Percentiles rank a stretch among this genome's conserved stretches.
Conservation (phyloP, 2,797 vertebrate genomes). For the Carduelis carduelis region DNA sequence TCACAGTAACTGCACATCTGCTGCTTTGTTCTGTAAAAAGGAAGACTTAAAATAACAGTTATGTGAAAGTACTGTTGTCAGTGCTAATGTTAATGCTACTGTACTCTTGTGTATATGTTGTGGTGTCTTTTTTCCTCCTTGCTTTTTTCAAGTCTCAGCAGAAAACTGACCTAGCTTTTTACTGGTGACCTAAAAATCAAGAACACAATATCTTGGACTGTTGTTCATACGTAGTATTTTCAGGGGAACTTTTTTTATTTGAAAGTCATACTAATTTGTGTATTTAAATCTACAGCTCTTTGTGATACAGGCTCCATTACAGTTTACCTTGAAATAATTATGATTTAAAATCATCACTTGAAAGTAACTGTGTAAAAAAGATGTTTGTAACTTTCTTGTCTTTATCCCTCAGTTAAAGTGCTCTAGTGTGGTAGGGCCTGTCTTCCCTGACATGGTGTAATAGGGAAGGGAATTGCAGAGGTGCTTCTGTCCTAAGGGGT, state of each 20-base stretch:
- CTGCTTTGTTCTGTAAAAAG: neutral
- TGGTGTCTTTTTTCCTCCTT: neutral
- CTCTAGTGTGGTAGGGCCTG: too few relatives aligned
- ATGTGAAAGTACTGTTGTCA: neutral
- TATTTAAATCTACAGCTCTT: neutral
- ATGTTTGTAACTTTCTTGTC: neutral
- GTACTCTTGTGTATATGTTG: neutral
- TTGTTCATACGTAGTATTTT: neutral
- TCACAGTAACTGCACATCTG: neutral
- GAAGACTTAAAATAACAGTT: neutral
- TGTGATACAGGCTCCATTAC: neutral
- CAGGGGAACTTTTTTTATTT: neutral
- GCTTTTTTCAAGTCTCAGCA: neutral
- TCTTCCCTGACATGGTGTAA: neutral
- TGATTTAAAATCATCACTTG: neutral
- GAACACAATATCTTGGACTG: fast-evolving
- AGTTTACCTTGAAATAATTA: neutral
- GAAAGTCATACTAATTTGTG: neutral
- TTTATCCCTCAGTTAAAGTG: neutral
- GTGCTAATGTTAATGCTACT: neutral
- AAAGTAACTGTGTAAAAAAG: neutral
- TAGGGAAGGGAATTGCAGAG: neutral
- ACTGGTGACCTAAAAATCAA: neutral
- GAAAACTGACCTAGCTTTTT: neutral
- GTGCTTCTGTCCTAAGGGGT: neutral